These are phyloP conservation scores for Oxyura jamaicensis DNA, from an alignment of 2,113 vertebrate genomes.

Conservation along the genomic window DNA sequence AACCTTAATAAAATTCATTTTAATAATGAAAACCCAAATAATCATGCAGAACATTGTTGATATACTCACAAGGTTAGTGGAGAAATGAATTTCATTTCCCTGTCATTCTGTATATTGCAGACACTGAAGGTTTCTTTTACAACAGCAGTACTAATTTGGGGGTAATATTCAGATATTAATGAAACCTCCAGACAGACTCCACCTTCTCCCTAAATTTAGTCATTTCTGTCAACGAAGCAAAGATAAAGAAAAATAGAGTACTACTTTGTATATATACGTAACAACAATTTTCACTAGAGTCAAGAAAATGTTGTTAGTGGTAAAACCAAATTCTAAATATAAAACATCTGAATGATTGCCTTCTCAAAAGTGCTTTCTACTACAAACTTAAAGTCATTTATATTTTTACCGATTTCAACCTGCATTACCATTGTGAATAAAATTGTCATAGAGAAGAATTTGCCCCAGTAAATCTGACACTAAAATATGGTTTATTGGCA, in stretches of 20 bases:
- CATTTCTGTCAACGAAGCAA: background rate
- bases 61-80: background rate
- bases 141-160: background rate
- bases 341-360: background rate
- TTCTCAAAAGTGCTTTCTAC: background rate
- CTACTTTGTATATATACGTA: background rate
- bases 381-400: background rate
- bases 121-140: background rate
- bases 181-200: background rate
- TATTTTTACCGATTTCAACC: background rate
- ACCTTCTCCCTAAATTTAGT: conserved; percentile 10
- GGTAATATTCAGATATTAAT: background rate
- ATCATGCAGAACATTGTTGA: background rate
- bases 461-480: background rate
- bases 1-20: conserved; percentile 40
- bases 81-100: conserved; percentile 34
- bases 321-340: background rate
- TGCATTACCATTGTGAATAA: background rate
- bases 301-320: background rate
- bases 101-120: background rate
- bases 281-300: background rate
- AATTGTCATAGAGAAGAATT: background rate
- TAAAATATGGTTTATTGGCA: background rate
- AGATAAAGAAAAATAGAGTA: background rate
- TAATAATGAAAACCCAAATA: conserved; percentile 10